Conservation (phyloP, 2,888 invertebrate genomes). For the Sisyra terminalis region DNA sequence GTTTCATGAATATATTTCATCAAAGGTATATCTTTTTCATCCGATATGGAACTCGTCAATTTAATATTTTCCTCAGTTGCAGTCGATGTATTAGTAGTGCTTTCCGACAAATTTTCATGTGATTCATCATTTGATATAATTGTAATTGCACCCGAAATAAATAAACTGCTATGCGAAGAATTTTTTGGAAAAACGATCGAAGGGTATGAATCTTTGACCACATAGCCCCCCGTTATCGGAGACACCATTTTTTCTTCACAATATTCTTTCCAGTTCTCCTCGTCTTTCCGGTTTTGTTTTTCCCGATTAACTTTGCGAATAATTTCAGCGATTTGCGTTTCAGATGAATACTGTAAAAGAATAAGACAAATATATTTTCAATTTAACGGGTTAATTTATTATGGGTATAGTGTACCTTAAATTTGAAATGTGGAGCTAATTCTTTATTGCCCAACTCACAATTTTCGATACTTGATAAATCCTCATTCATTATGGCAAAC, state of each 20-base stretch:
- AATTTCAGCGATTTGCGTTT: slow-evolving; percentile 24
- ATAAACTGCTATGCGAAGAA: neutral
- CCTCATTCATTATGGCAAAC: no score
- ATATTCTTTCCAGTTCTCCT: slow-evolving; percentile 25
- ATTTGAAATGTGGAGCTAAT: no score
- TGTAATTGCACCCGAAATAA: slow-evolving; percentile 8
- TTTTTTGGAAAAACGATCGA: slow-evolving; percentile 1
- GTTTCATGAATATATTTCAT: no score
- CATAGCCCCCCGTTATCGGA: slow-evolving; percentile 4
- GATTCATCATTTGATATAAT: slow-evolving; percentile 4
- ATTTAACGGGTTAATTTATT: no score
- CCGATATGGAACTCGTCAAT: slow-evolving; percentile 15
- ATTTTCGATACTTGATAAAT: no score
- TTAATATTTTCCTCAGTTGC: neutral
- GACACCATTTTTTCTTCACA: slow-evolving; percentile 6
- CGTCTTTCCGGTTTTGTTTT: slow-evolving; percentile 26
- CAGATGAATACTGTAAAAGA: slow-evolving; percentile 26
- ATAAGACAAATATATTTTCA: neutral
- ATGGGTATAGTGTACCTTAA: no score
- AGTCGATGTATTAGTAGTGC: neutral
- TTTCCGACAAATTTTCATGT: slow-evolving; percentile 1
- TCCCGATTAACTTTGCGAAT: slow-evolving; percentile 27
- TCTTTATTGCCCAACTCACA: no score
- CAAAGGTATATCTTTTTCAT: slow-evolving; percentile 15
- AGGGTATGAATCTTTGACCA: neutral